These are phyloP conservation scores for Neotoma lepida DNA, from an alignment of 2,113 vertebrate genomes.

Conservation along the genomic window DNA sequence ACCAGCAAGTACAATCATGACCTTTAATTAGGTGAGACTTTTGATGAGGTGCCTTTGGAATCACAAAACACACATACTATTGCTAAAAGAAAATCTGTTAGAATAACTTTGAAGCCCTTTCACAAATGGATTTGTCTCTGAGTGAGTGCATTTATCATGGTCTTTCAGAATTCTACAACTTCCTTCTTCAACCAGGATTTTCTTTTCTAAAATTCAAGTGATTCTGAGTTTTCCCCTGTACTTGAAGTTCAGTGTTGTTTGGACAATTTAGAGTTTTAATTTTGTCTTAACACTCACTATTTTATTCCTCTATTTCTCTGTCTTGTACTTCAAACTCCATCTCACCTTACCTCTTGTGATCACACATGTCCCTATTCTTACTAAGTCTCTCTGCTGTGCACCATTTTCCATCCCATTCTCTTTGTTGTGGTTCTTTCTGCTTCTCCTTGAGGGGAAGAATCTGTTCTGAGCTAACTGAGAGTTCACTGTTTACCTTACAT, in stretches of 20 bases:
- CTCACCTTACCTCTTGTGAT: background rate
- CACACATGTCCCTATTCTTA: background rate
- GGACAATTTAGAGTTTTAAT: background rate
- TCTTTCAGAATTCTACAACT: background rate
- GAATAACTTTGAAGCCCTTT: background rate
- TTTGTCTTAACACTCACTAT: background rate
- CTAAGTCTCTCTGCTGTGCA: background rate
- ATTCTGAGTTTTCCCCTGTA: background rate
- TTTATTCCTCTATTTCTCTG: background rate
- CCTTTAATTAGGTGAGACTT: background rate
- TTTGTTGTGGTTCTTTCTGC: background rate
- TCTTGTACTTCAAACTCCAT: background rate
- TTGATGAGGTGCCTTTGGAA: background rate
- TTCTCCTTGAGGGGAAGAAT: background rate
- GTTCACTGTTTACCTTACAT: background rate
- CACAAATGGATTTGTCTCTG: background rate
- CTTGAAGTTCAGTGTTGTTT: background rate
- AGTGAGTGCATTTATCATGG: background rate
- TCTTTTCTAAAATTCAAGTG: constrained; percentile 9
- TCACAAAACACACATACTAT: background rate
- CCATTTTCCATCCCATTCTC: background rate
- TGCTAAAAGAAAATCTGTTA: background rate
- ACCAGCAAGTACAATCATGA: background rate
- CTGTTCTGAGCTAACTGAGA: background rate
- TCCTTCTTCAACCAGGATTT: background rate